Percentiles rank a stretch among this genome's conserved stretches.
Conservation (phyloP, 2,113 vertebrate genomes). For the Astatoreochromis straeleni region DNA sequence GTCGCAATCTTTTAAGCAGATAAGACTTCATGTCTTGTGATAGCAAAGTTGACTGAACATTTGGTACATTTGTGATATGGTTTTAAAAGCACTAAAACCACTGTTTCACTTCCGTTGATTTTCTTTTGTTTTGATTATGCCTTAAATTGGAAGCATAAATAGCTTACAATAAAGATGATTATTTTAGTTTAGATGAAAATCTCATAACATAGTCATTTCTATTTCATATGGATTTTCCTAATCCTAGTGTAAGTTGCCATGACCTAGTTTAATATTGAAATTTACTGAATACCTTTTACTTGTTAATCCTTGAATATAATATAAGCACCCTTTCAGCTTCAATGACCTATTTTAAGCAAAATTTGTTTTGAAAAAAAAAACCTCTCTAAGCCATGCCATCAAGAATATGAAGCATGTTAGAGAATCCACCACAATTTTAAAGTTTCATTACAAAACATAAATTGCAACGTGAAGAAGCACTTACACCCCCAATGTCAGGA, state of each 20-base stretch:
- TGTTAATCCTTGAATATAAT: conserved; percentile 53
- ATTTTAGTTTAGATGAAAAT: conserved; percentile 38
- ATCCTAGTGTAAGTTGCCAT: conserved; percentile 48
- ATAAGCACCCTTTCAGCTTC: conserved; percentile 18
- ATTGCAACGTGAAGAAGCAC: neutral
- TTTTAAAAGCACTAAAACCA: conserved; percentile 2
- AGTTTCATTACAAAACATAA: neutral
- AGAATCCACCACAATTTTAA: neutral
- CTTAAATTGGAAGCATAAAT: conserved; percentile 35
- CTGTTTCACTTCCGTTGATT: neutral
- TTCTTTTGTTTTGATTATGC: neutral
- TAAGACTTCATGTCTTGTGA: conserved; percentile 6
- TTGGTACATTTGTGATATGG: neutral
- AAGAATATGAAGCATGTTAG: neutral
- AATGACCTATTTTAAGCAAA: conserved; percentile 43
- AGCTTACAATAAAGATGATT: conserved; percentile 19
- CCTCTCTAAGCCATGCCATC: neutral
- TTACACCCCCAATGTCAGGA: neutral
- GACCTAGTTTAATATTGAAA: conserved; percentile 55
- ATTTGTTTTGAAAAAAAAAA: conserved; percentile 15
- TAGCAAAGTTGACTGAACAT: neutral
- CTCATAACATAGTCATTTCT: conserved; percentile 24
- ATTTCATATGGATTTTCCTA: conserved; percentile 54
- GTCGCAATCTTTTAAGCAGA: neutral
- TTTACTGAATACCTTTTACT: conserved; percentile 44